Evolutionary conservation across 2,888 invertebrate genomes (phyloP).

Genomic region (Stenurella melanura): DNA sequence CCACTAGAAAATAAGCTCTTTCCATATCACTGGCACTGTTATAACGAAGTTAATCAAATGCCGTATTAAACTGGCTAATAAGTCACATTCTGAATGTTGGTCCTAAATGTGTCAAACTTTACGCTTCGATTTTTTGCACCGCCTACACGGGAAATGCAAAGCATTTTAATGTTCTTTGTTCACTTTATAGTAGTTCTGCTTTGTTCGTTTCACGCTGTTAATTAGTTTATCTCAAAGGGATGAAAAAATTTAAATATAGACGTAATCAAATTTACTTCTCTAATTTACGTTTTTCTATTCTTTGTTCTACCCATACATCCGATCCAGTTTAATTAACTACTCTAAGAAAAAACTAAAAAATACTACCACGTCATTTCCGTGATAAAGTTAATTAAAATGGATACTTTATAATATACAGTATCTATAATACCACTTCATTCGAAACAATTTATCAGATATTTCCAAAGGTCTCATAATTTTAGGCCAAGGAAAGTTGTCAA

Average conservation of each 20-base stretch:
- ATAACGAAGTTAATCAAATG: background rate
- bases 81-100: constrained; percentile 43
- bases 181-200: constrained; percentile 22
- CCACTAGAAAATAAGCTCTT: background rate
- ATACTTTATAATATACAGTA: too few relatives aligned
- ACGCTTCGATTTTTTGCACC: constrained; percentile 22
- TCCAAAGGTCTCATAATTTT: too few relatives aligned
- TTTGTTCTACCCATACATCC: constrained; percentile 2
- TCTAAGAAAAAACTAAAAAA: constrained; percentile 3
- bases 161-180: constrained; percentile 35
- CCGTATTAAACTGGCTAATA: constrained; percentile 22
- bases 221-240: constrained; percentile 39
- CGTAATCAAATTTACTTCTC: constrained; percentile 32
- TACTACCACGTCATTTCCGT: background rate
- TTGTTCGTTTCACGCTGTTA: constrained; percentile 14
- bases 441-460: too few relatives aligned
- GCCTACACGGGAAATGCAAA: constrained; percentile 11
- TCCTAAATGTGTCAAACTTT: constrained; percentile 30
- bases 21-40: background rate
- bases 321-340: constrained; percentile 5
- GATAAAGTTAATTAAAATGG: too few relatives aligned
- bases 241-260: constrained; percentile 36
- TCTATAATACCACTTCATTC: too few relatives aligned
- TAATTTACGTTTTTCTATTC: constrained; percentile 29
- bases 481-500: too few relatives aligned